Conservation (phyloP, 1,140 invertebrate genomes). For the Nylanderia fulva region DNA sequence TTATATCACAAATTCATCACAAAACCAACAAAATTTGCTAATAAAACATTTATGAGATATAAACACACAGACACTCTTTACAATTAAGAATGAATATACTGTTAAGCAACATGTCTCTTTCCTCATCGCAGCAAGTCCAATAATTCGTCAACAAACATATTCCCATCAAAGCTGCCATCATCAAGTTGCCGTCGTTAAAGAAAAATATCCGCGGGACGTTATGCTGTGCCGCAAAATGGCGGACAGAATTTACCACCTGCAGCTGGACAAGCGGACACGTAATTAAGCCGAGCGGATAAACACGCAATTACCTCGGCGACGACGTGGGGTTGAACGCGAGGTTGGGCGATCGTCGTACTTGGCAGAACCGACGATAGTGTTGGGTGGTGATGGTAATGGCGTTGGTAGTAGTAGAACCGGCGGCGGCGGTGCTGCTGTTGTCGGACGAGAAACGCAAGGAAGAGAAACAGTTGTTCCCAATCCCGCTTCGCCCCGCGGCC, state of each 20-base stretch:
- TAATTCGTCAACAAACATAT: slow-evolving; percentile 39
- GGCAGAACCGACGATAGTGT: slow-evolving; percentile 36
- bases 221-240: slow-evolving; percentile 61
- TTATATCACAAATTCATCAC: too few species aligned
- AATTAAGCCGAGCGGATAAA: slow-evolving; percentile 83
- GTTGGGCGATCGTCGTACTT: slow-evolving; percentile 30
- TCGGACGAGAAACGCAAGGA: slow-evolving; percentile 44
- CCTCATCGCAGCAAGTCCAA: not conserved
- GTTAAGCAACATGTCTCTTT: not conserved
- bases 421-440: slow-evolving; percentile 24
- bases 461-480: slow-evolving; percentile 59
- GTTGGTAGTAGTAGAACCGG: not conserved
- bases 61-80: not conserved
- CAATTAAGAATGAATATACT: not conserved
- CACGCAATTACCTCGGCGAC: slow-evolving; percentile 80
- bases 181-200: slow-evolving; percentile 30
- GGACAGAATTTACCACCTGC: slow-evolving; percentile 78
- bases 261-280: slow-evolving; percentile 81
- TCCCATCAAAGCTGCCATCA: not conserved
- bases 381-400: not conserved
- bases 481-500: slow-evolving; percentile 21
- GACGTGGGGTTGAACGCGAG: slow-evolving; percentile 59
- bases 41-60: not conserved
- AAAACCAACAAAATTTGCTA: too few species aligned
- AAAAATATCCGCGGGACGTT: slow-evolving; percentile 53